Conservation (phyloP, 1,140 invertebrate species). For the Halotydeus destructor region DNA sequence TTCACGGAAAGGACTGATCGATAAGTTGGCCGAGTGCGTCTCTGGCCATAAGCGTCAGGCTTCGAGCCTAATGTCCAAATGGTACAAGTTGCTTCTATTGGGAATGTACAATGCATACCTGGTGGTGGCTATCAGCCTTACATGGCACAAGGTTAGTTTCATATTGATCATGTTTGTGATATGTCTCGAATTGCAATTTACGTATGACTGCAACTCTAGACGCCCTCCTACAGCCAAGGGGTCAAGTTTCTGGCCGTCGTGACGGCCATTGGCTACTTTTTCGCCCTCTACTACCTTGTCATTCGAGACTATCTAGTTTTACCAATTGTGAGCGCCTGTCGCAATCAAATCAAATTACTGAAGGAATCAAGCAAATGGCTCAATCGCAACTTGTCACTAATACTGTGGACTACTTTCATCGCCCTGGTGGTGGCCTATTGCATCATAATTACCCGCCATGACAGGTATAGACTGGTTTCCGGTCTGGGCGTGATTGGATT, state of each 20-base stretch:
- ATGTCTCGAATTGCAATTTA: background rate
- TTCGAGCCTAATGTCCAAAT: too few relatives aligned
- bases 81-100: conserved; percentile 7
- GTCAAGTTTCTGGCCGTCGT: conserved; percentile 49
- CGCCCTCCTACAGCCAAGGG: conserved; percentile 37
- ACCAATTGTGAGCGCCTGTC: conserved; percentile 2
- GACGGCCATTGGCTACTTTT: conserved; percentile 35
- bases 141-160: conserved; percentile 2
- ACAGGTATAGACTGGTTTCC: conserved; percentile 31
- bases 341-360: background rate
- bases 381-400: background rate
- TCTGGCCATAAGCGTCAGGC: too few relatives aligned
- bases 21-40: too few relatives aligned
- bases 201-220: conserved; percentile 5
- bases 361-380: conserved; percentile 2
- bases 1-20: too few relatives aligned
- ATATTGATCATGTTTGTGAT: background rate
- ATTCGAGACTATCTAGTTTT: conserved; percentile 35
- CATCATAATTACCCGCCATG: conserved; percentile 35
- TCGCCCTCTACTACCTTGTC: conserved; percentile 39
- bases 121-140: conserved; percentile 15
- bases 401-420: conserved; percentile 30
- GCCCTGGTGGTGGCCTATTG: conserved; percentile 30
- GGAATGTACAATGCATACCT: conserved; percentile 20
- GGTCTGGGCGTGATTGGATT: conserved; percentile 22